Percentiles rank a stretch among this genome's conserved stretches.
Conservation (phyloP, 2,113 vertebrate species). For the Chitala chitala region DNA sequence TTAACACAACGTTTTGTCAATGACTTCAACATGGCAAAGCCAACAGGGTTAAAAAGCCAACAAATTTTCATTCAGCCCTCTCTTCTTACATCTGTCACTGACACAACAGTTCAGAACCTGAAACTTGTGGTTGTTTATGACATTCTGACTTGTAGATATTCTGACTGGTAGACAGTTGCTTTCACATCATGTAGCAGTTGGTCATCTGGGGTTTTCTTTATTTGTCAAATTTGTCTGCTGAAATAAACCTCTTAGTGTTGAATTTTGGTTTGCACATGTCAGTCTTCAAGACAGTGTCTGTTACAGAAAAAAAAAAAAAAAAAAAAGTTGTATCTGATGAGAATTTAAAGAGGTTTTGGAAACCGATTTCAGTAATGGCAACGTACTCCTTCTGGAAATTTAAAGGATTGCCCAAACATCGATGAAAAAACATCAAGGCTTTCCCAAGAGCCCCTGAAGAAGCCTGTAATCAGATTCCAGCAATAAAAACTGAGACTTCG, state of each 20-base stretch:
- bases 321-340: neutral
- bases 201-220: neutral
- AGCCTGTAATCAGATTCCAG: neutral
- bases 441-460: neutral
- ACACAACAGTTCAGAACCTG: neutral
- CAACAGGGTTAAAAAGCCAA: neutral
- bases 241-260: too few species aligned
- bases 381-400: neutral
- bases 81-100: neutral
- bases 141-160: neutral
- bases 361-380: neutral
- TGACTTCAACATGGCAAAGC: neutral
- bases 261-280: neutral
- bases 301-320: neutral
- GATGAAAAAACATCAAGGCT: neutral
- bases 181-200: neutral
- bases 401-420: neutral
- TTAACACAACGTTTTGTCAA: too few species aligned
- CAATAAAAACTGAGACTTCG: conserved; percentile 6
- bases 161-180: neutral
- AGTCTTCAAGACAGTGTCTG: neutral
- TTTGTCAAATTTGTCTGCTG: neutral
- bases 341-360: neutral
- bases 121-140: conserved; percentile 5
- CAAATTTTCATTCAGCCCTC: neutral